Percentiles rank a stretch among this genome's conserved stretches.
phyloP scores from a whole-genome alignment of 2,113 vertebrate species.

The Caranx melampygus region DNA sequence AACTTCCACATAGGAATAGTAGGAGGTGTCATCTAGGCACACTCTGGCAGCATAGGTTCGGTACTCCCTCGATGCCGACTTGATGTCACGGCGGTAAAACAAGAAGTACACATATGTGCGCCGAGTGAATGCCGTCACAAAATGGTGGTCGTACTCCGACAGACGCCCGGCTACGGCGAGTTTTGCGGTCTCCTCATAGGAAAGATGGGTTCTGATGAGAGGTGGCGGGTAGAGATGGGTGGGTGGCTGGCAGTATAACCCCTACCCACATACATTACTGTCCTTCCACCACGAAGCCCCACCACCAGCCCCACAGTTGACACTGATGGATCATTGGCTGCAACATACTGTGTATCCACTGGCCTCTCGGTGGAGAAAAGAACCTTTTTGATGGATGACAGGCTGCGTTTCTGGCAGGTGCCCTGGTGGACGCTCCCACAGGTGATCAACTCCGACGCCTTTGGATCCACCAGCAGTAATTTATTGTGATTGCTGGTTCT shows the following conservation, averaged over 20 bases:
- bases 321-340: constrained; percentile 92
- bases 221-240: constrained; percentile 93
- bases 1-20: constrained; percentile 96
- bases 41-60: constrained; percentile 92
- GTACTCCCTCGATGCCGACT: constrained; percentile 89
- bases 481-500: constrained; percentile 93
- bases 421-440: constrained; percentile 96
- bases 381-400: constrained; percentile 82
- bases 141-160: constrained; percentile 96
- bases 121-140: constrained; percentile 88
- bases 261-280: constrained; percentile 93
- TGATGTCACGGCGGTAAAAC: constrained; percentile 94
- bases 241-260: constrained; percentile 96
- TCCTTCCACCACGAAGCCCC: constrained; percentile 82
- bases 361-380: constrained; percentile 91
- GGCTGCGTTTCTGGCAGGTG: constrained; percentile 92
- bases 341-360: constrained; percentile 96
- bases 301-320: constrained; percentile 94
- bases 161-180: constrained; percentile 91
- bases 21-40: constrained; percentile 92
- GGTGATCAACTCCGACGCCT: constrained; percentile 88
- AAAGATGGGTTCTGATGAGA: constrained; percentile 90
- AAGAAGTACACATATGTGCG: constrained; percentile 91
- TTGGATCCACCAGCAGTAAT: constrained; percentile 89
- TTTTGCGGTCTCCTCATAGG: constrained; percentile 96